Evolutionary conservation across 2,888 invertebrate species (phyloP), one percentile per base, ranked within the genome.

Genomic region (Hemistola chrysoprasaria): DNA sequence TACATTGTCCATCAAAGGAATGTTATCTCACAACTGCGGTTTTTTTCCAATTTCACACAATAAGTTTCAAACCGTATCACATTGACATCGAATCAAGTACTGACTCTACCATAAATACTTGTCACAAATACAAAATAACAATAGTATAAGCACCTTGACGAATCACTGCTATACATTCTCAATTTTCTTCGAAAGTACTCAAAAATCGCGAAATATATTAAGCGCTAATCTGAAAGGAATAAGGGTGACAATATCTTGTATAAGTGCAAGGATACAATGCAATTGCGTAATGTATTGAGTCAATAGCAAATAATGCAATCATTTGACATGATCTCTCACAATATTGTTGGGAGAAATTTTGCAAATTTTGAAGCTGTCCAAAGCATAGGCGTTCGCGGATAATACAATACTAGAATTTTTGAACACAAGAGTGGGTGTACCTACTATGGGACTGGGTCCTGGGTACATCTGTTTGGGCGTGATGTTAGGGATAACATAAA

Each of bases 281-380:
- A 62, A 55, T 62, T 65, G 65, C 62, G 56, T 59, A 59, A 54
- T 53, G 41, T 51, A 59, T 54, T 53, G 52, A 62, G 55, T 71
- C 67, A 71, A 78, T 71, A 62, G 65, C 62, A 62, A 62, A 69
- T 75, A 78, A 77, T 78, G 71, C 65, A 68, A 78, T 81, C 79
- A 73, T 76, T 77, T 77, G 82, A 78, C 78, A 75, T 66, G 71
- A 81, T 81, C 80, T 78, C 67, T 77, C 74, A 75, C 68, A 78
- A 81, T 77, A 82, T 78, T 80, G 68, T 67, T 54, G 60, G 65
- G 56, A 59, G 44, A 64, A 73, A 73, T 73, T n/a, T 65, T 63
- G 65, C 65, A 65, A 66, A 56, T 61, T 53, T 62, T 56, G 31
- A 40, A 48, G 37, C 37, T 50, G 40, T 47, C 3, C 35, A 62